phyloP scores from a whole-genome alignment of 2,888 invertebrate genomes.

The Quadriops clusia region DNA sequence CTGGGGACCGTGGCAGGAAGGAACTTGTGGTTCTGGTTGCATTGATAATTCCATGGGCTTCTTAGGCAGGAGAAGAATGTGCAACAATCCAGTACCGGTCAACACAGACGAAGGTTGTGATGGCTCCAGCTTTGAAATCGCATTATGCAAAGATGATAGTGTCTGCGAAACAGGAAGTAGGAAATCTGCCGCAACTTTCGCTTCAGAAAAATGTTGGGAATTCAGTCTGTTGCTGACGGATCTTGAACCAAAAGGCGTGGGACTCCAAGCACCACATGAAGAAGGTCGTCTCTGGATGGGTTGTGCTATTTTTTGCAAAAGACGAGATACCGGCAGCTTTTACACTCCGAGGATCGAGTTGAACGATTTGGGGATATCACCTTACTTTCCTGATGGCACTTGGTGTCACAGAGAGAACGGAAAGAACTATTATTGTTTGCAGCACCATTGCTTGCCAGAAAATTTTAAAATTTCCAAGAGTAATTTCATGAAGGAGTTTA shows the following conservation, averaged over 20 bases:
- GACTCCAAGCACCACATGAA: conserved; percentile 64
- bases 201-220: conserved; percentile 50
- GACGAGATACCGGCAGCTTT: conserved; percentile 51
- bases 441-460: conserved; percentile 66
- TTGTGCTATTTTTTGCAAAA: conserved; percentile 65
- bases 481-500: conserved; percentile 36
- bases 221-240: conserved; percentile 49
- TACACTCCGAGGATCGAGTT: conserved; percentile 67
- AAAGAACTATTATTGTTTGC: conserved; percentile 57
- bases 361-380: conserved; percentile 58
- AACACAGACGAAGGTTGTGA: conserved; percentile 47
- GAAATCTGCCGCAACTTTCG: conserved; percentile 43
- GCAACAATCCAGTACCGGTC: conserved; percentile 40
- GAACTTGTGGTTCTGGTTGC: conserved; percentile 55
- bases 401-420: conserved; percentile 60
- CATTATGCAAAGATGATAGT: conserved; percentile 53
- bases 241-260: conserved; percentile 53
- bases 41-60: conserved; percentile 50
- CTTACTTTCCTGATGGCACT: conserved; percentile 71
- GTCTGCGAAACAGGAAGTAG: conserved; percentile 33
- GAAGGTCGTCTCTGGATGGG: conserved; percentile 64
- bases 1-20: conserved; percentile 54
- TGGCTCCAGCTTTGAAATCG: conserved; percentile 51
- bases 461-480: conserved; percentile 48
- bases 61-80: conserved; percentile 44